Conservation (phyloP, 2,113 vertebrate species). For the Phalacrocorax pelagicus region DNA sequence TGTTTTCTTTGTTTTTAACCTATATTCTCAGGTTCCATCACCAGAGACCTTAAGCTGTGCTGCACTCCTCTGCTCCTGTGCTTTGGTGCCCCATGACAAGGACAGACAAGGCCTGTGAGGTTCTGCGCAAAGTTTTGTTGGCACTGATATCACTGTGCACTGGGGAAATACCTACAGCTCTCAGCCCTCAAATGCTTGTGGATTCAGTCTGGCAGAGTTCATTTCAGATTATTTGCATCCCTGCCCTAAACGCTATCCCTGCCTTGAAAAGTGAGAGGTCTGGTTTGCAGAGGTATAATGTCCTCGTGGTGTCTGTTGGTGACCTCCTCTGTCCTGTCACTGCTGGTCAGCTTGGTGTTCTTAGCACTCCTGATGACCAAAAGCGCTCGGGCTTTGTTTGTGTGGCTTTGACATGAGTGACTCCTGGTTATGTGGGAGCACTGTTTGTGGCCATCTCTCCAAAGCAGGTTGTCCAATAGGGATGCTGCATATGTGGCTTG, state of each 20-base stretch:
- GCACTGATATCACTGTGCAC: background rate
- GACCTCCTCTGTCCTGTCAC: background rate
- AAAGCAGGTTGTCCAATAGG: background rate
- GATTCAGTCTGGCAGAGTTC: background rate
- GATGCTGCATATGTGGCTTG: fast-evolving
- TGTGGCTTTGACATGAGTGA: background rate
- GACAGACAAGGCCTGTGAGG: background rate
- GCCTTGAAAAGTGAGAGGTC: background rate
- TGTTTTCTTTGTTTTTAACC: background rate
- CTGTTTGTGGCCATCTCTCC: background rate
- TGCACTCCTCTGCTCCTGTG: background rate
- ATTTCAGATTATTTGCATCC: background rate
- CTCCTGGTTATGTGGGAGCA: background rate
- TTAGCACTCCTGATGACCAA: background rate
- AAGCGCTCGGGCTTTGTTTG: background rate
- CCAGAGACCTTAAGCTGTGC: background rate
- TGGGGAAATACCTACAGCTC: background rate
- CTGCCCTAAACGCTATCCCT: background rate
- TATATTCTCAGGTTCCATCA: background rate
- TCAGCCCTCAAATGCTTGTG: background rate
- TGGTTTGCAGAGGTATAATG: background rate
- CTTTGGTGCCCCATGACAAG: background rate
- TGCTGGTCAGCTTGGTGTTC: background rate
- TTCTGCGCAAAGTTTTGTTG: background rate
- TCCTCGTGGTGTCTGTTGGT: background rate